These are phyloP conservation scores for Telmatherina bonti DNA, from an alignment of 2,797 vertebrate species.

Conservation along the genomic window DNA sequence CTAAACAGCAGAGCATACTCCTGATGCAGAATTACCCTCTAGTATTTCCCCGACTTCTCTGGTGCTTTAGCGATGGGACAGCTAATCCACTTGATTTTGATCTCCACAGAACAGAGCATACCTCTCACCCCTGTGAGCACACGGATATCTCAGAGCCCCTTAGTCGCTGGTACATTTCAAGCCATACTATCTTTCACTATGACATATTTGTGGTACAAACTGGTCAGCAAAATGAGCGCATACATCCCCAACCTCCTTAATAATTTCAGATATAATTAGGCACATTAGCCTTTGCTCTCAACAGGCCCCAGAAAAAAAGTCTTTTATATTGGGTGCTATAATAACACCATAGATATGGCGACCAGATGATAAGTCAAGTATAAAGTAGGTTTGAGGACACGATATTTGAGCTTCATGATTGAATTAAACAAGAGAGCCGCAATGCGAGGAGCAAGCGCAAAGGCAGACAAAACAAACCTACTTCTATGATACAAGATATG, in stretches of 20 bases:
- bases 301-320: slow-evolving; percentile 56
- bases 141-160: slow-evolving; percentile 37
- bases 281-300: slow-evolving; percentile 70
- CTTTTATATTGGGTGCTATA: slow-evolving; percentile 34
- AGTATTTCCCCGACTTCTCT: slow-evolving; percentile 23
- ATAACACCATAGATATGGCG: slow-evolving; percentile 28
- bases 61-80: neutral
- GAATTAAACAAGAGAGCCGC: neutral
- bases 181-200: slow-evolving; percentile 10
- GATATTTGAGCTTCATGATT: neutral
- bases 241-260: slow-evolving; percentile 51
- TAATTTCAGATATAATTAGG: slow-evolving; percentile 78
- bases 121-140: slow-evolving; percentile 44
- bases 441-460: neutral
- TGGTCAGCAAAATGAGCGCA: slow-evolving; percentile 61
- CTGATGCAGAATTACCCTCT: slow-evolving; percentile 16
- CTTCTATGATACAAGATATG: neutral
- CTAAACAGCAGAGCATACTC: slow-evolving; percentile 17
- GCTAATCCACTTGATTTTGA: slow-evolving; percentile 55
- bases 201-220: slow-evolving; percentile 43
- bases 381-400: slow-evolving; percentile 1
- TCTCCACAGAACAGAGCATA: slow-evolving; percentile 41
- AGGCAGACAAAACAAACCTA: neutral
- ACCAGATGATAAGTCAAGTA: slow-evolving; percentile 20
- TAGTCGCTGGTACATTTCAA: slow-evolving; percentile 36